These are phyloP conservation scores for Phyllostomus discolor DNA, from an alignment of 2,113 vertebrate genomes.

Conservation along the genomic window DNA sequence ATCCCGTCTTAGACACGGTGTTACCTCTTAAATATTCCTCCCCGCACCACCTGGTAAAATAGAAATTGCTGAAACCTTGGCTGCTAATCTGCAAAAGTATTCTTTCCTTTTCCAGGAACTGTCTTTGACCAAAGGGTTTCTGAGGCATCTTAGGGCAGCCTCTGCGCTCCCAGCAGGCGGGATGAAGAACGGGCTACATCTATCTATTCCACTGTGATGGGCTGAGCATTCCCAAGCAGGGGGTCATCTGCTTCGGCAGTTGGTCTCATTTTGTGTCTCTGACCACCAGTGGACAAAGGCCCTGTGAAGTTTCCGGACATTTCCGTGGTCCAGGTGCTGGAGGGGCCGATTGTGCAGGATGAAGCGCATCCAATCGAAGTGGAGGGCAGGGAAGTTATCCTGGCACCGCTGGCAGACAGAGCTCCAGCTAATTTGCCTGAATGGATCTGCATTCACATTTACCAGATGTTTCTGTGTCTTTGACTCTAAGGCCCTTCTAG, in stretches of 20 bases:
- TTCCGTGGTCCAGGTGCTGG: neutral
- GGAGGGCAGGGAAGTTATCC: neutral
- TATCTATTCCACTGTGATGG: too few species aligned
- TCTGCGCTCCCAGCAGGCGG: accelerated
- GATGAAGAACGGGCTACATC: neutral
- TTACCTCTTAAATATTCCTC: neutral
- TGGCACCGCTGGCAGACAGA: neutral
- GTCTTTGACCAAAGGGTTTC: neutral
- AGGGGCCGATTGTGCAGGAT: accelerated
- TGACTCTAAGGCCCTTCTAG: neutral
- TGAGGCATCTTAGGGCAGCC: neutral
- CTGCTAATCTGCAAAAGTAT: neutral
- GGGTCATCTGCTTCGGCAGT: neutral
- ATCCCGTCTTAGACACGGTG: neutral
- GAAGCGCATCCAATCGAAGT: neutral
- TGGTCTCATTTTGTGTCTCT: neutral
- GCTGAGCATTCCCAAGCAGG: neutral
- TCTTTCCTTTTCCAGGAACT: neutral
- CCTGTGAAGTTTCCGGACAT: neutral
- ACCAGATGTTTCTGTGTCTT: neutral
- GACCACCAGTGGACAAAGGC: neutral
- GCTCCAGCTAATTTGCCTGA: neutral
- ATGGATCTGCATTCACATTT: neutral
- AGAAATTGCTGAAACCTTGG: neutral
- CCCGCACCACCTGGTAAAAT: neutral